Base-by-base conservation (phyloP, 1,140 invertebrate genomes). In the Luehdorfia chinensis region DNA sequence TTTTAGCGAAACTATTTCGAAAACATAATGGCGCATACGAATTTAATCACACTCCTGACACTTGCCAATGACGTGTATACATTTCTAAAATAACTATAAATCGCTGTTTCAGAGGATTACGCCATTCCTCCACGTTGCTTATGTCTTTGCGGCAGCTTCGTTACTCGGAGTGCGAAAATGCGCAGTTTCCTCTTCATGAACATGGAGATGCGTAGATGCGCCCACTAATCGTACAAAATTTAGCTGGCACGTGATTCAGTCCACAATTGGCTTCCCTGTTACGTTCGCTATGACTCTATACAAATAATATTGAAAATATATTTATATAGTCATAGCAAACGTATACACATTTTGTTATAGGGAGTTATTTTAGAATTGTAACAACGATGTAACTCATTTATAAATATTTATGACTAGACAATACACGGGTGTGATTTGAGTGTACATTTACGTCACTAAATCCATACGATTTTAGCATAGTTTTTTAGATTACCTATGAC, bases 61-160 rank as follows among this genome's bases (percentile, higher is more conserved):
- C 6, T 23, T 75, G 76, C 76, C 76, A 81, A 79, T 60, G 68
- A 71, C 77, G 79, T 71, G 73, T 67, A 76, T 63, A 75, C 69
- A 76, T 66, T 57, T 63, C 62, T 33, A 63, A 83, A 80, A 77
- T 76, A 71, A 65, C 72, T 67, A 62, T 57, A 72, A 70, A 68
- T 57, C 46, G 41, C 16, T 31, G 19, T 39, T 62, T 67, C 50
- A 15, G 50, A 51, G 39, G 49, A 64, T 69, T 69, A 66, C 64
- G 64, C 63, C 63, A 55, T 30, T 43, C 23, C 25, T 12, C n/a
- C n/a, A n/a, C 33, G 33, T 36, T 41, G 39, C 60, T 50, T 50
- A 25, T 55, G 39, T 53, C 11, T 41, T 18, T 33, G 33, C 28
- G 50, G 59, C 15, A 12, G 55, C 36, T 48, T 43, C 36, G 51